Percentiles rank a stretch among this genome's conserved stretches.
phyloP scores from a whole-genome alignment of 2,888 invertebrate species.

The Pimpla rufipes region DNA sequence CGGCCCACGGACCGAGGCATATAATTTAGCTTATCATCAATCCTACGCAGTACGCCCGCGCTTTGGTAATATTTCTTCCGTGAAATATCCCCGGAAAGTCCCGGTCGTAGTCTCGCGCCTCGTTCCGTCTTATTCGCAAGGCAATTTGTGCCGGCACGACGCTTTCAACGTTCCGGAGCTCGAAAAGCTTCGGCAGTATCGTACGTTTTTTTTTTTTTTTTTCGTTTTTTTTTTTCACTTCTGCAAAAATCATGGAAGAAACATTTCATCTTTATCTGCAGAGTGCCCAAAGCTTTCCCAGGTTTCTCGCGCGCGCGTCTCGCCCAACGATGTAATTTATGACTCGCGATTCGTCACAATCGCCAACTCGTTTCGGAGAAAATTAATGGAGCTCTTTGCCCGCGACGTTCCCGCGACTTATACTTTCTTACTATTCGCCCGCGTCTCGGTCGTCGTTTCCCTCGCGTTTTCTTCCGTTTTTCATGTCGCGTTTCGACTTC shows the following conservation, averaged over 20 bases:
- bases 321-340: conserved; percentile 57
- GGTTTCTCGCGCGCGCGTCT: conserved; percentile 25
- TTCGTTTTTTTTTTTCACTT: background rate
- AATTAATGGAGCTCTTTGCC: conserved; percentile 61
- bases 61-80: conserved; percentile 50
- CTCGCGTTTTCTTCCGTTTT: conserved; percentile 34
- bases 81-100: conserved; percentile 47
- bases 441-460: conserved; percentile 8
- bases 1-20: background rate
- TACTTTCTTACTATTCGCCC: conserved; percentile 7
- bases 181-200: conserved; percentile 1
- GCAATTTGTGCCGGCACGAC: conserved; percentile 54
- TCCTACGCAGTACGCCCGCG: conserved; percentile 38
- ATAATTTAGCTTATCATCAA: conserved; percentile 53
- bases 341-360: conserved; percentile 63
- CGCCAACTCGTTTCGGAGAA: conserved; percentile 55
- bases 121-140: conserved; percentile 59
- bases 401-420: conserved; percentile 21
- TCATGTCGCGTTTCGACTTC: conserved; percentile 36
- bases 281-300: conserved; percentile 6
- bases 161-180: conserved; percentile 27
- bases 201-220: background rate
- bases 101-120: conserved; percentile 23
- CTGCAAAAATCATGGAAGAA: conserved; percentile 57
- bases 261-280: conserved; percentile 34